These are phyloP conservation scores for Xerus rutilus DNA, from an alignment of 2,797 vertebrate species.

Conservation along the genomic window DNA sequence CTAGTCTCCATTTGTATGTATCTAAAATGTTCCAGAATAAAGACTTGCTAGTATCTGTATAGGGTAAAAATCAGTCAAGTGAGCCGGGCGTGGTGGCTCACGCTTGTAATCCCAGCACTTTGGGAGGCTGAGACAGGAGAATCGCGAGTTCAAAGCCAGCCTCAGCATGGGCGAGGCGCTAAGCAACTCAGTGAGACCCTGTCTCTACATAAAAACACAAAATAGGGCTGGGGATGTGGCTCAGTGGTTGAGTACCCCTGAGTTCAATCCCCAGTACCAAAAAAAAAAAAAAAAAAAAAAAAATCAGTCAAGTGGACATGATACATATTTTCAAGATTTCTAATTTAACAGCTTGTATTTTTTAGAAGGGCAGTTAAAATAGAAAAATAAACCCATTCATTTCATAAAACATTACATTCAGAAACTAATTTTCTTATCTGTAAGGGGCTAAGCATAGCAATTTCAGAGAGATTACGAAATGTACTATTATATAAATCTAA, in stretches of 20 bases:
- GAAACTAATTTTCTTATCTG: constrained; percentile 34
- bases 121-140: too few relatives aligned
- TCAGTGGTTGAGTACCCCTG: too few relatives aligned
- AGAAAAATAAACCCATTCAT: constrained; percentile 5
- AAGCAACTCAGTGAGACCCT: too few relatives aligned
- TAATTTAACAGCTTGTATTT: background rate
- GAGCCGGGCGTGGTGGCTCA: too few relatives aligned
- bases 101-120: too few relatives aligned
- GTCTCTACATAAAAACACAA: too few relatives aligned
- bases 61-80: background rate
- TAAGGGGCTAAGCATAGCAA: constrained; percentile 27
- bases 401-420: constrained; percentile 55
- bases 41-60: background rate
- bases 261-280: too few relatives aligned
- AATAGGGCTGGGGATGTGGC: too few relatives aligned
- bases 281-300: too few relatives aligned
- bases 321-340: background rate
- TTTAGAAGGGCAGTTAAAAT: background rate
- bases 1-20: background rate
- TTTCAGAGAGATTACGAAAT: constrained; percentile 47
- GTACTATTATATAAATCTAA: background rate
- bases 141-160: too few relatives aligned
- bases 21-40: constrained; percentile 50
- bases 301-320: constrained; percentile 5
- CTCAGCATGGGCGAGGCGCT: too few relatives aligned